Evolutionary conservation across 2,888 invertebrate species (phyloP), one percentile per base, ranked within the genome.

Genomic region (Eurois occulta): DNA sequence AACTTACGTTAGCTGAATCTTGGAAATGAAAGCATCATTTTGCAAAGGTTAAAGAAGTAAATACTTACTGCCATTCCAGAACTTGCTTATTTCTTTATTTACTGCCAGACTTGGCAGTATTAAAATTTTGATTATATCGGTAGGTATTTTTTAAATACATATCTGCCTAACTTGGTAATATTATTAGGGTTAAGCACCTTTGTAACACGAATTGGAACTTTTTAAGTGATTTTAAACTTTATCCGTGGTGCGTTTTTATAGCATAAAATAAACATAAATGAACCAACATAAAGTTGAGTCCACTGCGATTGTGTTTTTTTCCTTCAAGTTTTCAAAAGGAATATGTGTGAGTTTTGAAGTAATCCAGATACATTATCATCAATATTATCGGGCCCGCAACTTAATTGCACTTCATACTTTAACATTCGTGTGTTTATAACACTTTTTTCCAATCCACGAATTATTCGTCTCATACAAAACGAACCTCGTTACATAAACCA

Each of bases 401-500:
- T n/a, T 32, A 38, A n/a, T 46, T 38, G 24, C 28, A 24, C 10
- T 4, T 41, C 5, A 11, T 6, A 52, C 41, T 77, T 48, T 21
- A 32, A 16, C 46, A 21, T 38, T n/a, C 16, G 11, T 32, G 16
- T 24, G 28, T 41, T 6, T 1, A 43, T n/a, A 60, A 62, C 62
- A 18, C 0, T 38, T 38, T 65, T 78, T 43, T 38, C 2, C 3
- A 11, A 41, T 2, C 7, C 28, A 43, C 1, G 13, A 62, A 72
- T n/a, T 74, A 18, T 18, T 48, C 18, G n/a, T 35, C 32, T 48
- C 46, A 66, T 16, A 43, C 41, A 75, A 72, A 64, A 64, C 67
- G 46, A 55, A 55, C 24, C 16, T 35, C 32, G 13, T 28, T 62
- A 43, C 41, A 74, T 68, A 75, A 76, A 71, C n/a, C 48, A 77